phyloP scores from a whole-genome alignment of 2,113 vertebrate species.

The Oxyruncus cristatus region DNA sequence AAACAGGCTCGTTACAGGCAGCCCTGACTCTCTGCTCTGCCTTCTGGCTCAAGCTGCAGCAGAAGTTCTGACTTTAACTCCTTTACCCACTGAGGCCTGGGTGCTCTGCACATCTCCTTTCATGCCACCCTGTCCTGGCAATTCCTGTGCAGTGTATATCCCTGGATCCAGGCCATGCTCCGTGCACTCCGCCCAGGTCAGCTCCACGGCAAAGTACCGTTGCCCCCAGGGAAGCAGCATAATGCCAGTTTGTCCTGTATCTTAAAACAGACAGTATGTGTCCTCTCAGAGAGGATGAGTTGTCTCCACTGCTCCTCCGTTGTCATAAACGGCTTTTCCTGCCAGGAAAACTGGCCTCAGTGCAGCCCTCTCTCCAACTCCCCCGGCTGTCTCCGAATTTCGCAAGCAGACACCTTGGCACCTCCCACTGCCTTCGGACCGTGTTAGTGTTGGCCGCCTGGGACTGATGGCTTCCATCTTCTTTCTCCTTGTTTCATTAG shows the following conservation, averaged over 20 bases:
- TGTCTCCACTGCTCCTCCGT: not conserved
- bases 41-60: not conserved
- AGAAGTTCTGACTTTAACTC: not conserved
- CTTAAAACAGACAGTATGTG: not conserved
- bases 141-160: not conserved
- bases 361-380: not conserved
- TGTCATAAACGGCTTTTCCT: not conserved
- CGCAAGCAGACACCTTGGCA: conserved; percentile 69
- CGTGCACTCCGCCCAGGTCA: not conserved
- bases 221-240: not conserved
- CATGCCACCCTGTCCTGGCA: not conserved
- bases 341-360: not conserved
- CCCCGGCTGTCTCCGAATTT: conserved; percentile 16
- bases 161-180: not conserved
- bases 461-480: conserved; percentile 49
- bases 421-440: conserved; percentile 2
- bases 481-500: conserved; percentile 49
- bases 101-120: not conserved
- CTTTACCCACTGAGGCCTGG: not conserved
- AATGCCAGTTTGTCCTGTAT: not conserved
- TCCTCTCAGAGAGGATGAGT: not conserved
- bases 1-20: not conserved
- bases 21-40: not conserved
- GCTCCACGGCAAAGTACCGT: not conserved
- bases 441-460: conserved; percentile 71